phyloP scores from a whole-genome alignment of 2,888 invertebrate species.

The Corythucha ciliata region DNA sequence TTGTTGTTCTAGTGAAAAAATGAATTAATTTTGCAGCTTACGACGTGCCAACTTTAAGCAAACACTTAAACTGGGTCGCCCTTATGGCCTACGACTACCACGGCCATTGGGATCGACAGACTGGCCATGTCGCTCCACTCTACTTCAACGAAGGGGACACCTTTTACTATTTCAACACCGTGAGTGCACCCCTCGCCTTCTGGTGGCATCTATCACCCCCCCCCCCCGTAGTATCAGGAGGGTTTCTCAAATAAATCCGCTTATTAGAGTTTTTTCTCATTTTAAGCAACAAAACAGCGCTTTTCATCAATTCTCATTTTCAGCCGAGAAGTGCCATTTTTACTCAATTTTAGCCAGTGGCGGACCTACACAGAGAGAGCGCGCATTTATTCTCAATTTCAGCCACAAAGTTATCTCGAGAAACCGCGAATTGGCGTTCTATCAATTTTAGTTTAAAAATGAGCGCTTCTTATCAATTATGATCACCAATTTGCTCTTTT shows the following conservation, averaged over 20 bases:
- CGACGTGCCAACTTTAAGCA: slow-evolving; percentile 55
- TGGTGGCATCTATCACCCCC: too few relatives aligned
- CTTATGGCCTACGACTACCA: slow-evolving; percentile 77
- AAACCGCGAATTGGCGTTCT: too few relatives aligned
- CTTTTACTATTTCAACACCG: slow-evolving; percentile 58
- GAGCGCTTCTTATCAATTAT: too few relatives aligned
- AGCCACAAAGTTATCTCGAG: too few relatives aligned
- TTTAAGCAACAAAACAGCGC: too few relatives aligned
- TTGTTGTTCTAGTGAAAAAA: background rate
- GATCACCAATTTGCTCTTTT: too few relatives aligned
- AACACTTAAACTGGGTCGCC: slow-evolving; percentile 68
- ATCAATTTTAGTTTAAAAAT: too few relatives aligned
- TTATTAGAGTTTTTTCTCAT: background rate
- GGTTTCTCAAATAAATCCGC: background rate
- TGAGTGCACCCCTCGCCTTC: slow-evolving; percentile 42
- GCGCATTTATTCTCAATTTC: too few relatives aligned
- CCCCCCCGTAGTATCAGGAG: background rate
- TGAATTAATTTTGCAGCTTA: slow-evolving; percentile 43
- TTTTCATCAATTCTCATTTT: too few relatives aligned
- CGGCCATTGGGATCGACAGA: slow-evolving; percentile 62
- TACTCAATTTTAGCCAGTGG: too few relatives aligned
- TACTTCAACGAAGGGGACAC: slow-evolving; percentile 54
- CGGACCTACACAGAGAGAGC: too few relatives aligned
- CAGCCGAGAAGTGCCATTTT: too few relatives aligned
- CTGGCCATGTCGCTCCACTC: slow-evolving; percentile 65